These are phyloP conservation scores for Chaetorhynchus papuensis DNA, from an alignment of 2,113 vertebrate species.

Conservation along the genomic window DNA sequence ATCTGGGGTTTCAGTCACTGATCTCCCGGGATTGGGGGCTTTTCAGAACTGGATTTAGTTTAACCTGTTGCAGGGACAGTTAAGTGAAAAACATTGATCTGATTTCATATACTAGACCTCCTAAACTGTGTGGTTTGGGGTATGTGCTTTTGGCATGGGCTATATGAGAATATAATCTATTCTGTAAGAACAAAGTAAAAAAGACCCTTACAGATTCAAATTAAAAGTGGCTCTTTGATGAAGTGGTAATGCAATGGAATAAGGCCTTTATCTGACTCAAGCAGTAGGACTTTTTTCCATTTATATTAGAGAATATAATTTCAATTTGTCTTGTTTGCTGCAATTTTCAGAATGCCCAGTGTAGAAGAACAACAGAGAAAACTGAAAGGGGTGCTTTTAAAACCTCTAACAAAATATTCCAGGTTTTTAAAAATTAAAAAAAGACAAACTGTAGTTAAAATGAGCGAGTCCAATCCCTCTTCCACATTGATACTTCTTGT, in stretches of 20 bases:
- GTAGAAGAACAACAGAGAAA: neutral
- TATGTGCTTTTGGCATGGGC: neutral
- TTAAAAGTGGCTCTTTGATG: neutral
- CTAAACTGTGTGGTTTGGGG: neutral
- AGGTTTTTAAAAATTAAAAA: neutral
- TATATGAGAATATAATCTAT: neutral
- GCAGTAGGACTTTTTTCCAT: neutral
- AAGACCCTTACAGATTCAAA: neutral
- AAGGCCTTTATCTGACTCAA: neutral
- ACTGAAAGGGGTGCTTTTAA: neutral
- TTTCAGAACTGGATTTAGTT: slow-evolving; percentile 3
- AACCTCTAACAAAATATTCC: neutral
- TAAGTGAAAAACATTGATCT: neutral
- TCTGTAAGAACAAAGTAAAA: neutral
- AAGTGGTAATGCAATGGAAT: neutral
- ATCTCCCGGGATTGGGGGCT: neutral
- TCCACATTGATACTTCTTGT: neutral
- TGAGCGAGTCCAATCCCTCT: neutral
- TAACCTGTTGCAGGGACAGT: neutral
- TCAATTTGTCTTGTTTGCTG: neutral
- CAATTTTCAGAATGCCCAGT: neutral
- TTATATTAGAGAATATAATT: neutral
- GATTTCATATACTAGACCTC: neutral
- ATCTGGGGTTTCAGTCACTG: neutral
- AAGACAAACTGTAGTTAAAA: neutral